phyloP scores from a whole-genome alignment of 2,113 vertebrate genomes.

The Cyanoramphus novaezelandiae region DNA sequence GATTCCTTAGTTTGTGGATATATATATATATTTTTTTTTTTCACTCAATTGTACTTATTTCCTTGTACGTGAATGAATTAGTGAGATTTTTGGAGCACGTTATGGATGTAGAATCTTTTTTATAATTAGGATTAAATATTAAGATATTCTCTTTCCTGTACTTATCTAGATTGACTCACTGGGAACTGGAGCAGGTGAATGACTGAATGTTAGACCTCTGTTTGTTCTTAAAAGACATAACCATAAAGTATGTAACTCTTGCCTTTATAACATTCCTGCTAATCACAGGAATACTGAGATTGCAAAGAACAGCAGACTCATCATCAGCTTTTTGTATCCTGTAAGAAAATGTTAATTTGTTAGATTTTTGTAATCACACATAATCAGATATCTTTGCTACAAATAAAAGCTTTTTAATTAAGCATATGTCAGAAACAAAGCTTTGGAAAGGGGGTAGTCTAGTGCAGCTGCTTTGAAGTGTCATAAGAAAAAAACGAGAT shows the following conservation, averaged over 20 bases:
- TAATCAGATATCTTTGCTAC: not conserved
- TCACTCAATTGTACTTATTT: not conserved
- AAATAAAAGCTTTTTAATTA: not conserved
- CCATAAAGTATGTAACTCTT: not conserved
- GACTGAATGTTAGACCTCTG: not conserved
- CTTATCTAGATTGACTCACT: not conserved
- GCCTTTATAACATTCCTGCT: not conserved
- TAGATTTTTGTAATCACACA: not conserved
- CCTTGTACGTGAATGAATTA: not conserved
- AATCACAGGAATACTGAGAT: not conserved
- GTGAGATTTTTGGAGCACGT: not conserved
- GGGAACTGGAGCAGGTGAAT: not conserved
- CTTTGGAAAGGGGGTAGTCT: not conserved
- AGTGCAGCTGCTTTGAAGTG: not conserved
- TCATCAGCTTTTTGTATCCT: not conserved
- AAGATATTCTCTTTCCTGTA: not conserved
- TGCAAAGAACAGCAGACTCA: not conserved
- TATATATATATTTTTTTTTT: fast-evolving
- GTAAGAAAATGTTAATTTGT: not conserved
- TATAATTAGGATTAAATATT: not conserved
- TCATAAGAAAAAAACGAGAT: not conserved
- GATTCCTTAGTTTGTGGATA: not conserved
- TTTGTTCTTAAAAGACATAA: not conserved
- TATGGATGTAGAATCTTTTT: not conserved
- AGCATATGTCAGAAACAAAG: not conserved